Evolutionary conservation across 2,113 vertebrate species (phyloP).

Genomic region (Hyaena hyaena): DNA sequence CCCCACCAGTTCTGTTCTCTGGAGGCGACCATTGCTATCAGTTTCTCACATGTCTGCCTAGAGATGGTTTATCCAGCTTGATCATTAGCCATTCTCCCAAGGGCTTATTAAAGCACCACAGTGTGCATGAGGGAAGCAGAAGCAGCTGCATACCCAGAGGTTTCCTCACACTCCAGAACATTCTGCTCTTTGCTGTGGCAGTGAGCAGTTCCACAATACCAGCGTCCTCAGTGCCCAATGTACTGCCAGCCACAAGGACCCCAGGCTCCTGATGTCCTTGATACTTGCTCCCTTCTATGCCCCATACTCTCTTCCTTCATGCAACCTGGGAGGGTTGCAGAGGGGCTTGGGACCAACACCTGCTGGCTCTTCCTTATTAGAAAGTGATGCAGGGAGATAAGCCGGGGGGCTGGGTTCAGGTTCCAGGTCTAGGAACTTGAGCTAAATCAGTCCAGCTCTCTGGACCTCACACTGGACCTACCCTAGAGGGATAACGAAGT

Average conservation of each 20-base stretch:
- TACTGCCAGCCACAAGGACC: background rate
- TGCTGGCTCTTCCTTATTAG: background rate
- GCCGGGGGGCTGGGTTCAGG: no score
- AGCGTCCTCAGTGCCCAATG: background rate
- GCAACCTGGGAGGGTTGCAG: background rate
- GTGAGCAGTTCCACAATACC: background rate
- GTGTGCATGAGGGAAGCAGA: background rate
- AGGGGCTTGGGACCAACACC: background rate
- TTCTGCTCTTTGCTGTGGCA: background rate
- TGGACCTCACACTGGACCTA: background rate
- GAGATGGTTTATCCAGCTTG: background rate
- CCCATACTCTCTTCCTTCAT: background rate
- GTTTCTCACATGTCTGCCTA: background rate
- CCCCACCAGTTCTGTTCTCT: background rate
- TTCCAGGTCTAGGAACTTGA: background rate
- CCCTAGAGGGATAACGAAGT: fast-evolving
- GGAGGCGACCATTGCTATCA: background rate
- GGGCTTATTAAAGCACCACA: background rate
- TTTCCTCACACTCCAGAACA: background rate
- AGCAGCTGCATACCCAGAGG: background rate
- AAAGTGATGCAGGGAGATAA: background rate
- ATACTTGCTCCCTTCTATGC: no score
- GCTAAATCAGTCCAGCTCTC: background rate
- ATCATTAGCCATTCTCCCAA: background rate
- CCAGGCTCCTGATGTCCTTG: background rate